These are phyloP conservation scores for Atherix ibis DNA, from an alignment of 2,888 invertebrate genomes.

Conservation along the genomic window DNA sequence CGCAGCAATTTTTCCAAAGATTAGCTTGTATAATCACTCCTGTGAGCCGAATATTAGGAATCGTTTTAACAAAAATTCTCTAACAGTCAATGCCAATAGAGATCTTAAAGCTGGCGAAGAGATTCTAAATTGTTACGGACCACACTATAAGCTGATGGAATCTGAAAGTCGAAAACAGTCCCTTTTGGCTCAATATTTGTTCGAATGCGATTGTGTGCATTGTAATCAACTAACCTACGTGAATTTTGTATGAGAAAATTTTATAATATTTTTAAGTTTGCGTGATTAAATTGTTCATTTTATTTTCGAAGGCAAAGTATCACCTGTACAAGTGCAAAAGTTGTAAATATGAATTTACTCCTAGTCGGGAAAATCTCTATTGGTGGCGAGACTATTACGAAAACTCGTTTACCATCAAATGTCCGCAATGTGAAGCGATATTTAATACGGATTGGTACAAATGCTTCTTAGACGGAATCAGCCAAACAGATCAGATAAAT, in stretches of 20 bases:
- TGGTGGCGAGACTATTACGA: too few relatives aligned
- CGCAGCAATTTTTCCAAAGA: conserved; percentile 70
- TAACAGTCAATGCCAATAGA: conserved; percentile 53
- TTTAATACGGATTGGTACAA: background rate
- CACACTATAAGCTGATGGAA: conserved; percentile 50
- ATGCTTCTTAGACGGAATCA: too few relatives aligned
- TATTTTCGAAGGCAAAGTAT: too few relatives aligned
- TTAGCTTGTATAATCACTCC: conserved; percentile 86
- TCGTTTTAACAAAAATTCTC: conserved; percentile 51
- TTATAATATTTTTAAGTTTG: too few relatives aligned
- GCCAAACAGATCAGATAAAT: too few relatives aligned
- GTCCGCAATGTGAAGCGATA: background rate
- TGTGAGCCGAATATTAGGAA: conserved; percentile 71
- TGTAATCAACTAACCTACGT: conserved; percentile 36
- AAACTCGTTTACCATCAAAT: too few relatives aligned
- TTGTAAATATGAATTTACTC: too few relatives aligned
- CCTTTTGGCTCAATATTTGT: conserved; percentile 57
- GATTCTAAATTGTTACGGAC: conserved; percentile 74
- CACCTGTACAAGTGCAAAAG: too few relatives aligned
- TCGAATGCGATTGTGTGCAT: conserved; percentile 57
- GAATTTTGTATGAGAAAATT: too few relatives aligned
- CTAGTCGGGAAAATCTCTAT: too few relatives aligned
- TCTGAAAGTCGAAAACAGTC: conserved; percentile 42
- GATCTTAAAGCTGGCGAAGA: conserved; percentile 50
- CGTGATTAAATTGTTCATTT: too few relatives aligned